A percentile compares a stretch with the other conserved stretches of the same genome.
These are phyloP conservation scores for Oreochromis spilurus DNA, from an alignment of 2,113 vertebrate genomes.

Conservation along the genomic window DNA sequence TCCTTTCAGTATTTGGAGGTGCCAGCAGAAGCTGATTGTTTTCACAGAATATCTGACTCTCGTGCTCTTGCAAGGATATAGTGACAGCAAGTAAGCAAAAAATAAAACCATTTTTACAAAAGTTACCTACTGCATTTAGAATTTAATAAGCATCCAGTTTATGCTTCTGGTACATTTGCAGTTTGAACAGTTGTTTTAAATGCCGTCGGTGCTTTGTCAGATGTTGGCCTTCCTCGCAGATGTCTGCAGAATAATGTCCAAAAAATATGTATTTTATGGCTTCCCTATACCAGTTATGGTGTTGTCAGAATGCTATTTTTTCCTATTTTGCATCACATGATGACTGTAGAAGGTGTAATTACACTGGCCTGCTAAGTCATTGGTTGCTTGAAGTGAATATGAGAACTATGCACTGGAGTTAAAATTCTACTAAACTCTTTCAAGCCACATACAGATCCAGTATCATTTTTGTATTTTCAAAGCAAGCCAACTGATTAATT, in stretches of 20 bases:
- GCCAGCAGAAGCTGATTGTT: neutral
- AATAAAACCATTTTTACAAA: neutral
- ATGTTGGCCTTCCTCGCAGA: neutral
- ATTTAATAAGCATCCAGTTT: neutral
- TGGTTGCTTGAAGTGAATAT: neutral
- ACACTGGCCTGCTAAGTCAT: neutral
- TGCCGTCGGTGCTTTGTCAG: neutral
- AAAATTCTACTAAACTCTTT: neutral
- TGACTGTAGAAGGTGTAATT: neutral
- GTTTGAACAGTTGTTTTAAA: neutral
- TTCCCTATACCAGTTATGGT: neutral
- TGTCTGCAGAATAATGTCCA: neutral
- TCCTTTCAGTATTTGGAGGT: neutral
- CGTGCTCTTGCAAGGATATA: neutral
- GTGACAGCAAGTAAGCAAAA: neutral
- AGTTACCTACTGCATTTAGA: neutral
- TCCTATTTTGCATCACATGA: neutral
- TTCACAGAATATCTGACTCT: neutral
- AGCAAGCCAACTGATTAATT: neutral
- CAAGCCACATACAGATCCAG: neutral
- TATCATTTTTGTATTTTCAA: neutral
- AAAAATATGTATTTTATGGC: neutral
- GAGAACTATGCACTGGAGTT: neutral
- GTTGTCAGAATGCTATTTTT: neutral
- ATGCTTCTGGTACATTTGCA: neutral